A percentile compares a stretch with the other conserved stretches of the same genome.
Evolutionary conservation across 2,113 vertebrate genomes (phyloP).

Genomic region (Halichoeres trimaculatus): DNA sequence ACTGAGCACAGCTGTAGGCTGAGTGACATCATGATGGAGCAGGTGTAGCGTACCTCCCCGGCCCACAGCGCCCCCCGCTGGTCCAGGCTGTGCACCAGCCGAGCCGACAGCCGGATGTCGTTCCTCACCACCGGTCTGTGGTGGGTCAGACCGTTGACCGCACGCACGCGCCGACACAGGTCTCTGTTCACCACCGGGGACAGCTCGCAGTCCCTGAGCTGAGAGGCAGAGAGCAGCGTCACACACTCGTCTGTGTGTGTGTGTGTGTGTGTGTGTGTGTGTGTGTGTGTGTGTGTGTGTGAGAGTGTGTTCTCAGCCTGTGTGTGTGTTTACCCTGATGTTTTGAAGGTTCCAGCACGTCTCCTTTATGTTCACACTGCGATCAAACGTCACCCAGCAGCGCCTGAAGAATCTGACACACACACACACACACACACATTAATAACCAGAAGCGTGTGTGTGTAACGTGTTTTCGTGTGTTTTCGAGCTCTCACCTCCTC

Average conservation of each 20-base stretch:
- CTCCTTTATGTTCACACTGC: conserved; percentile 93
- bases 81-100: conserved; percentile 89
- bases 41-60: conserved; percentile 53
- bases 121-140: conserved; percentile 90
- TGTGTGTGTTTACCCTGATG: conserved; percentile 81
- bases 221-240: background rate
- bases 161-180: conserved; percentile 87
- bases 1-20: background rate
- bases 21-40: background rate
- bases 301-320: background rate
- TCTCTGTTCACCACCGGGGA: conserved; percentile 92
- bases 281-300: background rate
- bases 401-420: conserved; percentile 88
- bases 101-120: conserved; percentile 89
- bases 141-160: conserved; percentile 88
- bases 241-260: background rate
- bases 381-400: conserved; percentile 93
- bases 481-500: conserved; percentile 81
- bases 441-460: too few species aligned
- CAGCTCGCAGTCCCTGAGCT: conserved; percentile 92
- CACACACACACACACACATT: background rate
- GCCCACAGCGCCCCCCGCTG: conserved; percentile 88
- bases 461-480: too few species aligned
- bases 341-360: conserved; percentile 95
- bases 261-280: background rate